Evolutionary conservation across 2,888 invertebrate genomes (phyloP).

Genomic region (Caenorhabditis panamensis): DNA sequence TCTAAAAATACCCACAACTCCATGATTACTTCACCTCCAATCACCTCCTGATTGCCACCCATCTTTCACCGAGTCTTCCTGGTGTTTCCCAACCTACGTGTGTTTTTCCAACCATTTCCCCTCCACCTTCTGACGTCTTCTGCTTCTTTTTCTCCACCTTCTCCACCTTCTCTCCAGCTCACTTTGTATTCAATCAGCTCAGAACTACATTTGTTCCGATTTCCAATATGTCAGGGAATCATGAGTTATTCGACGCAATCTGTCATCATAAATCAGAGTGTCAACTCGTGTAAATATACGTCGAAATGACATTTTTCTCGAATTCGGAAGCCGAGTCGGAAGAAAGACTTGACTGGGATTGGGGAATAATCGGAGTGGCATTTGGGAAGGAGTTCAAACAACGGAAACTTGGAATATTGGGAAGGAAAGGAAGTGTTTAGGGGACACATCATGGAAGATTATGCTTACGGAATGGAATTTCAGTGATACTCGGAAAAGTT

Average conservation of each 20-base stretch:
- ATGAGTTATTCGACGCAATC: constrained; percentile 25
- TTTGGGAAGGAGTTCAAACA: neutral
- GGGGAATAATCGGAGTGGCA: neutral
- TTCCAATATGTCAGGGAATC: constrained; percentile 1
- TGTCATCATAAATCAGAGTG: constrained; percentile 42
- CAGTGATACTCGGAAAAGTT: too few species aligned
- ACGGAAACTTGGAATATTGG: too few species aligned
- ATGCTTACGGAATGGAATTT: too few species aligned
- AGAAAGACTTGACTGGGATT: neutral
- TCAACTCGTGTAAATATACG: neutral
- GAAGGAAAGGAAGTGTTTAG: too few species aligned
- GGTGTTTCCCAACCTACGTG: too few species aligned
- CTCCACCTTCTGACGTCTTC: neutral
- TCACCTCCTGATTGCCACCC: too few species aligned
- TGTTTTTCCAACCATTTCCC: too few species aligned
- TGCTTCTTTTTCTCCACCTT: neutral
- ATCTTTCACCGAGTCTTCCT: too few species aligned
- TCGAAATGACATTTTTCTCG: constrained; percentile 8
- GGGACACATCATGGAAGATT: too few species aligned
- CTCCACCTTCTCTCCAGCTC: too few species aligned
- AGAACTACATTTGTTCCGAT: constrained; percentile 18
- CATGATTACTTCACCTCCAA: too few species aligned
- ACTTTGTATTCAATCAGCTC: constrained; percentile 24
- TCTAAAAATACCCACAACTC: too few species aligned
- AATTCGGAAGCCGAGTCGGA: neutral